Base-by-base conservation (phyloP, 2,797 vertebrate species). In the Kryptopterus vitreolus region DNA sequence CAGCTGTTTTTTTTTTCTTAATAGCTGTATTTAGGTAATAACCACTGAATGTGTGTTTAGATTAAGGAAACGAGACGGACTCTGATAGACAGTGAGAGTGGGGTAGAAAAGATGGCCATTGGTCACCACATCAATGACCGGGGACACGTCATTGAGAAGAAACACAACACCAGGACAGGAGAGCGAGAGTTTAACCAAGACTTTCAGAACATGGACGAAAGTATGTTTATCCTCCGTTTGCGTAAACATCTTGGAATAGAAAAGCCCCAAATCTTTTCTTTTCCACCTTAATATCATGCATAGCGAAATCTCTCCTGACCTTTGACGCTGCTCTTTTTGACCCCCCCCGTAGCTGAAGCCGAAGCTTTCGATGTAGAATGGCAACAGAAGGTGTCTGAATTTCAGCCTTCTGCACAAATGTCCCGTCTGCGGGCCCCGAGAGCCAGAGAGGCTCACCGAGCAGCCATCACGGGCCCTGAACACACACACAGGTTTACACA, bases 131-230 rank as follows among this genome's bases (percentile, higher is more conserved):
- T 99, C 73, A 92, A 93, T 3, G 96, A 98, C 82, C 89, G 95
- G 46, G 96, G 93, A 68, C 98, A 98, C 7, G 92, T 99, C 38
- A 87, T 99, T 76, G 93, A 94, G 86, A 96, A 93, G 87, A 96
- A 95, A 76, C 93, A 88, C 85, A 99, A 99, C 90, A 91, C 80
- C 16, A 97, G 89, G 87, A 97, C 97, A 2, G 97, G 98, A 61
- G 93, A 96, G 73, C 94, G 91, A 84, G 97, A 99, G 89, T 69
- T 98, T 77, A 94, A 93, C 88, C 97, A 98, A 78, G 96, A 99
- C 87, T 99, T 98, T 87, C 89, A 97, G 89, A 99, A 99, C 85
- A 66, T 99, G 90, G 95, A 95, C 87, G 98, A 99, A 90, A 89
- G 98, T 98, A 90, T 74, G 95, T 91, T 33, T 29, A 24, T 70